These are phyloP conservation scores for Hemibagrus guttatus DNA, from an alignment of 2,797 vertebrate genomes.

Conservation along the genomic window DNA sequence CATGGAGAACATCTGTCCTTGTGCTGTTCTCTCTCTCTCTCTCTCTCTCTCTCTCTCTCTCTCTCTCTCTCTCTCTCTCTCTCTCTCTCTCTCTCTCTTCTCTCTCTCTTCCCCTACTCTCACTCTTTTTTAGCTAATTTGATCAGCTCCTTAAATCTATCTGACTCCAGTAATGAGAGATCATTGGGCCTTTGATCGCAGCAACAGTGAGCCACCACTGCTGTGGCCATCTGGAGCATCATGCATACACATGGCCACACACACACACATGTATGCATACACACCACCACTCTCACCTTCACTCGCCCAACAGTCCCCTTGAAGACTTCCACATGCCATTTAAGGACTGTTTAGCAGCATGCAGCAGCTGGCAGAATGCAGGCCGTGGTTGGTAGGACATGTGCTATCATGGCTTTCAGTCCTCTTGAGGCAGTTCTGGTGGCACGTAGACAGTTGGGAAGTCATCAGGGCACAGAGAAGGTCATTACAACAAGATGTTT, in stretches of 20 bases:
- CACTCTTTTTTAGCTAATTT: conserved; percentile 38
- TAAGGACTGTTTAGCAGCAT: conserved; percentile 4
- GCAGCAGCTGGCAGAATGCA: conserved; percentile 18
- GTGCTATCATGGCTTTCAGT: conserved; percentile 13
- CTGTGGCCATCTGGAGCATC: conserved; percentile 47
- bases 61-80: neutral
- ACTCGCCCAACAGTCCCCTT: neutral
- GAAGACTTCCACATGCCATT: conserved; percentile 5
- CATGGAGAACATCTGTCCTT: neutral
- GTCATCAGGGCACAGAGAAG: conserved; percentile 14
- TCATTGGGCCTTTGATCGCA: conserved; percentile 45
- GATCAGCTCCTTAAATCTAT: conserved; percentile 39
- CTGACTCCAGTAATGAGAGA: conserved; percentile 43
- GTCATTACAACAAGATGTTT: conserved; percentile 34
- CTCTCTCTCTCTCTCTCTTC: neutral
- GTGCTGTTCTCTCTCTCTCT: neutral
- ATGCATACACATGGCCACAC: conserved; percentile 12
- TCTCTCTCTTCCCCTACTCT: neutral
- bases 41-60: neutral
- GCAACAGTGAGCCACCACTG: conserved; percentile 22
- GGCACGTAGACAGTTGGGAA: conserved; percentile 19
- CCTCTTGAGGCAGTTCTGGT: conserved; percentile 14
- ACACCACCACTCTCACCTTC: conserved; percentile 18
- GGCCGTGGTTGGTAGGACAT: neutral
- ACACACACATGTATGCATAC: neutral